These are phyloP conservation scores for Stenichneumon culpator DNA, from an alignment of 2,888 invertebrate species.

Conservation along the genomic window DNA sequence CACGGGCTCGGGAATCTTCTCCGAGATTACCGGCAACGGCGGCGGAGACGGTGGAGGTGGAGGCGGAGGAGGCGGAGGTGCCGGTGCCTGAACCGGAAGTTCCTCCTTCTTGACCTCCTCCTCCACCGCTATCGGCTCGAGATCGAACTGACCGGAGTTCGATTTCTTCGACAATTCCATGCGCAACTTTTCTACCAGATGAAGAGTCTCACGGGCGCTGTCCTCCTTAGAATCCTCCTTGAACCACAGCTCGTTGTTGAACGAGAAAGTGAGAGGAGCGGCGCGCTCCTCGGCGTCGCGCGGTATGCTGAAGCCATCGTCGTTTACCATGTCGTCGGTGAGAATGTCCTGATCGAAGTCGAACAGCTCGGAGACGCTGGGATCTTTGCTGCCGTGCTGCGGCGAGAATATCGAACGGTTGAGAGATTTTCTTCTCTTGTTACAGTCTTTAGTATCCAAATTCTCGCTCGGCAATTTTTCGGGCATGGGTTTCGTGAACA, in stretches of 20 bases:
- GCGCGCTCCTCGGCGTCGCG: conserved; percentile 88
- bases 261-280: conserved; percentile 88
- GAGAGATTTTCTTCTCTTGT: conserved; percentile 81
- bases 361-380: conserved; percentile 87
- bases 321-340: conserved; percentile 87
- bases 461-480: conserved; percentile 72
- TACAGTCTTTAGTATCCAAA: conserved; percentile 74
- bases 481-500: conserved; percentile 74
- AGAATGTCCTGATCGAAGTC: conserved; percentile 88
- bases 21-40: conserved; percentile 30
- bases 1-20: conserved; percentile 44
- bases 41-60: conserved; percentile 54
- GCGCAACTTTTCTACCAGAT: conserved; percentile 93
- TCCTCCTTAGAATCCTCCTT: conserved; percentile 94
- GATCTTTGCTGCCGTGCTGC: conserved; percentile 87
- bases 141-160: conserved; percentile 86
- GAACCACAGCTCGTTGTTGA: conserved; percentile 89
- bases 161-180: conserved; percentile 90
- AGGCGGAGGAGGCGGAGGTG: conserved; percentile 29
- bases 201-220: conserved; percentile 93
- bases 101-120: conserved; percentile 81
- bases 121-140: conserved; percentile 83
- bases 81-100: conserved; percentile 30
- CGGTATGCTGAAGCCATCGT: conserved; percentile 88
- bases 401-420: conserved; percentile 91